Evolutionary conservation across 2,797 vertebrate species (phyloP).

Genomic region (Melopsittacus undulatus): DNA sequence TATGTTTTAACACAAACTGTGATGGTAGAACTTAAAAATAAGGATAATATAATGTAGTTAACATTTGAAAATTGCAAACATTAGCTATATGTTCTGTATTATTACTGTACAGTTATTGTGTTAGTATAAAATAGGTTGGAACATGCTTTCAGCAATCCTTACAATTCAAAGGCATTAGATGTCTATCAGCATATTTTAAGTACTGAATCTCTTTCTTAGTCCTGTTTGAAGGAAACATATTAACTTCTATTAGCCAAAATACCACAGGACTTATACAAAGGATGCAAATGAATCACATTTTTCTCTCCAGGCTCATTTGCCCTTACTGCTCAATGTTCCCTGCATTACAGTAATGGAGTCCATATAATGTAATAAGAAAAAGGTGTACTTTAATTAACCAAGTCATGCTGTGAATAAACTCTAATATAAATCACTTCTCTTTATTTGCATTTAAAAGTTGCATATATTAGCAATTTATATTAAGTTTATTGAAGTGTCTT

Average conservation of each 20-base stretch:
- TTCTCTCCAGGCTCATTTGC: conserved; percentile 1
- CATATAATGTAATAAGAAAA: conserved; percentile 60
- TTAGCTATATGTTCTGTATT: not conserved
- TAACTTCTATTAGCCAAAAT: not conserved
- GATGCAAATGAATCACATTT: not conserved
- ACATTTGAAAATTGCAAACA: not conserved
- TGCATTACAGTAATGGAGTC: conserved; percentile 61
- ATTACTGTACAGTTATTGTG: not conserved
- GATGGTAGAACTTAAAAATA: not conserved
- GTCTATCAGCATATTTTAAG: not conserved
- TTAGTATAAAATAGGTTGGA: not conserved
- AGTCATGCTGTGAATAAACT: conserved; percentile 38
- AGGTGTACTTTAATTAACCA: conserved; percentile 65
- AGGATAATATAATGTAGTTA: not conserved
- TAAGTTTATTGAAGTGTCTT: conserved; percentile 1
- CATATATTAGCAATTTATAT: conserved; percentile 3
- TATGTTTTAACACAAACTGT: not conserved
- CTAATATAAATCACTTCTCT: conserved; percentile 55
- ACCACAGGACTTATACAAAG: not conserved
- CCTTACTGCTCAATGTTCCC: not conserved
- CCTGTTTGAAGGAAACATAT: not conserved
- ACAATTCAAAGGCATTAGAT: not conserved
- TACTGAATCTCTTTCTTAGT: not conserved
- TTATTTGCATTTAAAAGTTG: conserved; percentile 33
- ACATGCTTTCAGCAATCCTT: not conserved